Percentiles rank a stretch among this genome's conserved stretches.
Evolutionary conservation across 2,888 invertebrate species (phyloP).

Genomic region (Trichopoda pennipes): DNA sequence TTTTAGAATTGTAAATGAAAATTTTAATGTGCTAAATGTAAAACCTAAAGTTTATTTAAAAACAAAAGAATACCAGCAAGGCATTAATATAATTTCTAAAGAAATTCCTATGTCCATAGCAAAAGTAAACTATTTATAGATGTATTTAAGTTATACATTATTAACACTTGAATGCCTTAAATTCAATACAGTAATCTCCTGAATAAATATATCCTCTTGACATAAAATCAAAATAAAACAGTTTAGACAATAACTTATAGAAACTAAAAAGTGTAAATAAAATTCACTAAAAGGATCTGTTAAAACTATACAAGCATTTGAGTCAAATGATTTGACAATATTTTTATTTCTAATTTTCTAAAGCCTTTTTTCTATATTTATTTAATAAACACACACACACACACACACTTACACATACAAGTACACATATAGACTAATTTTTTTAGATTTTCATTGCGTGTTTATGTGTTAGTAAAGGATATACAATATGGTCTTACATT

Average conservation of each 20-base stretch:
- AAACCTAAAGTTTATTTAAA: too few species aligned
- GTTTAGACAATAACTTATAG: background rate
- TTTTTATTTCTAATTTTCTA: conserved; percentile 9
- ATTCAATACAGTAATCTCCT: conserved; percentile 35
- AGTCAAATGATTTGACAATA: conserved; percentile 14
- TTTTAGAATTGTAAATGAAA: too few species aligned
- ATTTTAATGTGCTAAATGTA: too few species aligned
- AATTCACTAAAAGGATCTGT: conserved; percentile 41
- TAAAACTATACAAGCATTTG: conserved; percentile 54
- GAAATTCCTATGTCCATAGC: background rate
- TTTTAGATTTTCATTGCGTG: background rate
- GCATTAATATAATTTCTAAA: background rate
- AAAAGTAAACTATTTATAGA: background rate
- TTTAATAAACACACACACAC: background rate
- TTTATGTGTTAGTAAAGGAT: conserved; percentile 3
- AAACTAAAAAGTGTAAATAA: conserved; percentile 2
- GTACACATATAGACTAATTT: too few species aligned
- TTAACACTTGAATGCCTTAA: conserved; percentile 45
- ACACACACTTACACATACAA: too few species aligned
- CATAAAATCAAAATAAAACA: conserved; percentile 38
- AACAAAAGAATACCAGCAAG: too few species aligned
- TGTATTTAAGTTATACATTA: conserved; percentile 45
- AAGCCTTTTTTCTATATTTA: background rate
- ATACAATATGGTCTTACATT: conserved; percentile 37
- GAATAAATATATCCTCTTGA: conserved; percentile 26